Evolutionary conservation across 2,797 vertebrate species (phyloP), one percentile per base, ranked within the genome.

Genomic region (Eurystomus glaucurus): DNA sequence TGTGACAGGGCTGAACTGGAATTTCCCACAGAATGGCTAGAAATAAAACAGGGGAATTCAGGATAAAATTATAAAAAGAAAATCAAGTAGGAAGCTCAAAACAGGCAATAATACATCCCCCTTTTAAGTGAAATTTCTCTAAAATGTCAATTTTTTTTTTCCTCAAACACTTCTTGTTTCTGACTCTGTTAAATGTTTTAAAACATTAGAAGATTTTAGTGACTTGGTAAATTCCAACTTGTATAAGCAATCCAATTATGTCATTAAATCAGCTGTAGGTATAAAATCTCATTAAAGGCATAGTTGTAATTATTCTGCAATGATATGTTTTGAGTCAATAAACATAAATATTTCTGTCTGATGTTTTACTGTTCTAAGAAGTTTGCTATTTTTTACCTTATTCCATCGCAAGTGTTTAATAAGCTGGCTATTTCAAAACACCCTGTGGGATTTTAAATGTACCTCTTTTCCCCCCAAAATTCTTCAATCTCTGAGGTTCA

Each of bases 401-500:
- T 60, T 68, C 7, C 11, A 35, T 46, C 37, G 23, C 6, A 77
- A 60, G 3, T 18, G 3, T 68, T 88, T 74, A 70, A 70, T 35
- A 71, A 77, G 2, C 5, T 35, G 4, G 29, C 7, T 61, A 25
- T 85, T 88, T 93, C 25, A 77, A 90, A 93, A 48, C 12, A 71
- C 20, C 5, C 20, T 50, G 16, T 43, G 18, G 39, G 14, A 79
- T 91, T 94, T 82, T n/a, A 79, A 35, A 70, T 33, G 4, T 50
- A 25, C 3, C 2, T 54, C 28, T 9, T 10, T 11, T 2, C 1
- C 9, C 4, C 0, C 1, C 3, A 17, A 22, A 25, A 33, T 52
- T 85, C 35, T 72, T 88, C 46, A 72, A 1, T 65, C 16, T 50
- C 29, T 69, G 21, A 88, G 37, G 11, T 84, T 33, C 33, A 81